Evolutionary conservation across 2,888 invertebrate genomes (phyloP).

Genomic region (Brenthis hecate): DNA sequence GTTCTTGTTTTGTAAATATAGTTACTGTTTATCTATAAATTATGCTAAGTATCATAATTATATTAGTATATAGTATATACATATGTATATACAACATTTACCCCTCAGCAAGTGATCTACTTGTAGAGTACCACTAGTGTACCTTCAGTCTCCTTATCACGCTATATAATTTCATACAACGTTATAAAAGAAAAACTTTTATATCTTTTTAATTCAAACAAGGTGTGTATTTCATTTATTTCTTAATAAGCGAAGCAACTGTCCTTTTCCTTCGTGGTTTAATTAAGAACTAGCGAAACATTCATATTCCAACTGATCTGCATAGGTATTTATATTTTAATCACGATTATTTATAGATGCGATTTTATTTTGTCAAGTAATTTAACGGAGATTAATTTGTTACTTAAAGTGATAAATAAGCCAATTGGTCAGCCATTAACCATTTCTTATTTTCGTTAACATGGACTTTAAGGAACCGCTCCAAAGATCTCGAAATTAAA

Average conservation of each 20-base stretch:
- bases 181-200: slow-evolving; percentile 10
- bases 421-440: slow-evolving; percentile 42
- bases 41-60: too few relatives aligned
- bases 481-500: slow-evolving; percentile 26
- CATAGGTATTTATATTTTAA: slow-evolving; percentile 64
- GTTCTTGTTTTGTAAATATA: too few relatives aligned
- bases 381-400: slow-evolving; percentile 53
- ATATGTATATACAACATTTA: too few relatives aligned
- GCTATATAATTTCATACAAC: slow-evolving; percentile 6
- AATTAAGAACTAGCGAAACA: slow-evolving; percentile 67
- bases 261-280: slow-evolving; percentile 58
- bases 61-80: too few relatives aligned
- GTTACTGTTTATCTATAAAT: too few relatives aligned
- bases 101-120: too few relatives aligned
- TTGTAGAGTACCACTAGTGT: not conserved
- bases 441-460: slow-evolving; percentile 26
- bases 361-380: slow-evolving; percentile 52
- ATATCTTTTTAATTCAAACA: slow-evolving; percentile 47
- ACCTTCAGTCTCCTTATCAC: slow-evolving; percentile 1
- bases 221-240: slow-evolving; percentile 68
- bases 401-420: slow-evolving; percentile 50
- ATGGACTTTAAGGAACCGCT: slow-evolving; percentile 25
- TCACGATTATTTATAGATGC: slow-evolving; percentile 63
- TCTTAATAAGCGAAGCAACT: slow-evolving; percentile 68
- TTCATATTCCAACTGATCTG: slow-evolving; percentile 48